Evolutionary conservation across 2,113 vertebrate genomes (phyloP).

Genomic region (Rhineura floridana): DNA sequence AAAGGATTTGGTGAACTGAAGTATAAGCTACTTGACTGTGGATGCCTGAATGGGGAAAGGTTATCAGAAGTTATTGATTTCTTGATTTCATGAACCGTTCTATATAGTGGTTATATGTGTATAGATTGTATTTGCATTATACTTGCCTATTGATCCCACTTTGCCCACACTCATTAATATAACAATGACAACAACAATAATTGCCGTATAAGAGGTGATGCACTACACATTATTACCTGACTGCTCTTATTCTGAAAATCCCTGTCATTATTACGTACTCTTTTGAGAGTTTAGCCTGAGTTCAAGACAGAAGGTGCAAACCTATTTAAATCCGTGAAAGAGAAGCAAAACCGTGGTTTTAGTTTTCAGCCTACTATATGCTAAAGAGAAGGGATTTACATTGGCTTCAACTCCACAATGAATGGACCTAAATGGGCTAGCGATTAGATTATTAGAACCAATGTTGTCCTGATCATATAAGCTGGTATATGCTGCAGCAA

Average conservation of each 20-base stretch:
- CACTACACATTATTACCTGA: neutral
- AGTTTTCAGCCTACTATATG: too few relatives aligned
- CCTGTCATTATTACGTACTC: accelerated
- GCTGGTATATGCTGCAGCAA: neutral
- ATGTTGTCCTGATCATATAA: neutral
- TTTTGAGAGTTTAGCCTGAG: neutral
- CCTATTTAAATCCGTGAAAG: neutral
- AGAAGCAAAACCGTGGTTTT: too few relatives aligned
- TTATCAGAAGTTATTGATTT: neutral
- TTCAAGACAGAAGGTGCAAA: neutral
- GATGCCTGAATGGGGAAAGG: neutral
- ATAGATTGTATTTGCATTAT: too few relatives aligned
- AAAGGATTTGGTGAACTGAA: too few relatives aligned
- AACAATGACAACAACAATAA: neutral
- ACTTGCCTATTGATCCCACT: too few relatives aligned
- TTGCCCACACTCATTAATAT: too few relatives aligned
- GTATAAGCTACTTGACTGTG: too few relatives aligned
- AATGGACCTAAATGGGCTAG: neutral
- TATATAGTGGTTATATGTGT: too few relatives aligned
- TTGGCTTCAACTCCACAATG: too few relatives aligned
- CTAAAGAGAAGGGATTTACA: too few relatives aligned
- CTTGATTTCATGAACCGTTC: neutral
- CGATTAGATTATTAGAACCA: neutral
- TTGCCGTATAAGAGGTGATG: neutral
- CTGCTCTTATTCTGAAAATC: slow-evolving; percentile 30